Evolutionary conservation across 2,113 vertebrate species (phyloP), one percentile per base, ranked within the genome.

Genomic region (Aldabrachelys gigantea): DNA sequence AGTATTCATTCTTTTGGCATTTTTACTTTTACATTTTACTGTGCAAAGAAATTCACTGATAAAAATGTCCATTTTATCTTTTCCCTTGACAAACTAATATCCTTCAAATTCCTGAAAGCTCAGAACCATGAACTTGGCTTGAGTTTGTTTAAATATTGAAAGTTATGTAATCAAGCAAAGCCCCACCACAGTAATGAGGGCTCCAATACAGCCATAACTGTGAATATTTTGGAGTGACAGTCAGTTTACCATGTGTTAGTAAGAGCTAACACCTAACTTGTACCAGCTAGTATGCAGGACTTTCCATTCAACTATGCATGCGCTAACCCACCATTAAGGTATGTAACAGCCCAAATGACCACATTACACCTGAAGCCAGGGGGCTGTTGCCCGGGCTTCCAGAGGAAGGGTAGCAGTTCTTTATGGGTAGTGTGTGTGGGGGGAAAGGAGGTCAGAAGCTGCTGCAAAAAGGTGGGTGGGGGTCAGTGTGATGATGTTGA

Each of bases 271-370:
- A 41, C 65, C 59, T 81, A 87, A 80, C 53, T 1, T 38, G n/a
- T 41, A 82, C 35, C 14, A 90, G 24, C 2, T 50, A 85, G n/a
- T 14, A 31, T 3, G 86, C 75, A 87, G 83, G 24, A 25, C 35
- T 38, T 82, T 65, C 27, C 17, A 5, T 5, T 76, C 6, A 29
- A 65, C 21, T 82, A n/a, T 47, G 35, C 35, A 50, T 65, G 84
- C 21, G 12, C 2, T 0, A 0, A 54, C 29, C 29, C 59, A 62
- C 29, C 29, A 62, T 65, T 79, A 79, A 92, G 44, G 65, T 29
- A 84, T 52, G 7, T 53, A 53, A 5, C 65, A 89, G 79, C 5
- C 82, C 49, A 82, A 47, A 0, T 54, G 53, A 54, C 53, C 8
- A 3, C 53, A 54, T 54, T 21, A 9, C 14, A 54, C 53, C 53